phyloP scores from a whole-genome alignment of 2,888 invertebrate genomes.

The Nephrocerus scutellatus region DNA sequence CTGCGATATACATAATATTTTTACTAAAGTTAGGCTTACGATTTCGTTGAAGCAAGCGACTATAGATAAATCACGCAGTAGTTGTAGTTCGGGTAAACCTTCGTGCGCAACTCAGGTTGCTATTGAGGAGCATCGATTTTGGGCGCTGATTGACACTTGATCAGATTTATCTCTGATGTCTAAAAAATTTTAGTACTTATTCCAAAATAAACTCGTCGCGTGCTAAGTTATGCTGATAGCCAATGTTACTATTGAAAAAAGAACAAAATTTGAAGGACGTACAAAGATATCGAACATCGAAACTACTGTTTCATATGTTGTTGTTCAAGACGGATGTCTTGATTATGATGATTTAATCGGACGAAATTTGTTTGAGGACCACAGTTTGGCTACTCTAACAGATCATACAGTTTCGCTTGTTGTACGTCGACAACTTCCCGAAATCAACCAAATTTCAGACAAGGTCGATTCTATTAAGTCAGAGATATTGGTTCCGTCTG shows the following conservation, averaged over 20 bases:
- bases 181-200: conserved; percentile 5
- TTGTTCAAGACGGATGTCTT: conserved; percentile 6
- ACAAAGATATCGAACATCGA: conserved; percentile 8
- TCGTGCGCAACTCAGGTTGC: too few species aligned
- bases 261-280: conserved; percentile 5
- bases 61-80: too few species aligned
- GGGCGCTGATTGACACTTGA: conserved; percentile 5
- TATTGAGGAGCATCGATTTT: conserved; percentile 8
- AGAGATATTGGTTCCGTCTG: conserved; percentile 7
- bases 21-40: too few species aligned
- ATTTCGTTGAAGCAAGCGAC: too few species aligned
- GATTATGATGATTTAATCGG: conserved; percentile 4
- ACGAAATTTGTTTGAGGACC: too few species aligned
- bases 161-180: conserved; percentile 9
- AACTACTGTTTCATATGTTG: conserved; percentile 4
- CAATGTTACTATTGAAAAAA: conserved; percentile 7
- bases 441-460: conserved; percentile 8
- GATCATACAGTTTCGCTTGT: conserved; percentile 6
- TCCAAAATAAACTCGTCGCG: conserved; percentile 5
- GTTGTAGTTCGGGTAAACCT: too few species aligned
- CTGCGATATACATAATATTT: too few species aligned
- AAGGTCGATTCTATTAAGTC: conserved; percentile 1
- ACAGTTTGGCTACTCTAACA: too few species aligned
- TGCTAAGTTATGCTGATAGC: conserved; percentile 7
- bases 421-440: conserved; percentile 7